phyloP scores from a whole-genome alignment of 2,113 vertebrate species.

The Hirundichthys speculiger region DNA sequence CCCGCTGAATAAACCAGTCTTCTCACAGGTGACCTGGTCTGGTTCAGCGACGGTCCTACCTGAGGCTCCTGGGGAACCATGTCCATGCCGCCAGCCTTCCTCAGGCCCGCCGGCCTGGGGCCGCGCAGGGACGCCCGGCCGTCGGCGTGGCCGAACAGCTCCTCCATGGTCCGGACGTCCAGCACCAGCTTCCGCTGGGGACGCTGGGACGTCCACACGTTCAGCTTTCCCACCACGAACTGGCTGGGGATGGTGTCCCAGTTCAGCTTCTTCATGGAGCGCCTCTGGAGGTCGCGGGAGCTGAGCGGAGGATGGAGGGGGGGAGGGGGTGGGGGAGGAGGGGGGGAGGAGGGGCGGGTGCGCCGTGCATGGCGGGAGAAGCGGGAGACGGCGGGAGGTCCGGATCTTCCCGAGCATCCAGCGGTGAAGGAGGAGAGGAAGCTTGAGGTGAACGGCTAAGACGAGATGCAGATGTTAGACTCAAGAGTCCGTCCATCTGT shows the following conservation, averaged over 20 bases:
- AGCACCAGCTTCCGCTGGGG: conserved; percentile 73
- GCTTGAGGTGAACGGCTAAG: conserved; percentile 26
- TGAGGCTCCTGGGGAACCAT: conserved; percentile 48
- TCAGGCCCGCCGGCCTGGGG: conserved; percentile 32
- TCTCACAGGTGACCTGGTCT: no score
- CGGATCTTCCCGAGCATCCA: conserved; percentile 22
- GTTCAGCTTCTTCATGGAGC: conserved; percentile 84
- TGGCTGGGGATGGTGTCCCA: conserved; percentile 85
- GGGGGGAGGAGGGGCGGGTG: conserved; percentile 34
- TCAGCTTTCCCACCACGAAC: conserved; percentile 78
- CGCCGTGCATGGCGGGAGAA: conserved; percentile 9
- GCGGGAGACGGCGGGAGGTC: conserved; percentile 7
- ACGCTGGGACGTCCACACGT: conserved; percentile 81
- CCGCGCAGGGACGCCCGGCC: conserved; percentile 33
- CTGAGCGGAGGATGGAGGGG: conserved; percentile 35
- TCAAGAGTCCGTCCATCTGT: conserved; percentile 63
- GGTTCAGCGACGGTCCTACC: conserved; percentile 21
- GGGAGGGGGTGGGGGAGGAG: conserved; percentile 36
- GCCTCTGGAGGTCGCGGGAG: conserved; percentile 34
- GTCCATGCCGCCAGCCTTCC: conserved; percentile 48
- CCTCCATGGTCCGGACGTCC: conserved; percentile 82
- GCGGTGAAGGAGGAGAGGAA: conserved; percentile 3
- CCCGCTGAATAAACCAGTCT: no score
- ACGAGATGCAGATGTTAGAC: conserved; percentile 37
- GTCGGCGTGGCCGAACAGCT: conserved; percentile 82